A percentile compares a stretch with the other conserved stretches of the same genome.
Conservation (phyloP, 1,140 invertebrate genomes). For the Micrasema longulum region DNA sequence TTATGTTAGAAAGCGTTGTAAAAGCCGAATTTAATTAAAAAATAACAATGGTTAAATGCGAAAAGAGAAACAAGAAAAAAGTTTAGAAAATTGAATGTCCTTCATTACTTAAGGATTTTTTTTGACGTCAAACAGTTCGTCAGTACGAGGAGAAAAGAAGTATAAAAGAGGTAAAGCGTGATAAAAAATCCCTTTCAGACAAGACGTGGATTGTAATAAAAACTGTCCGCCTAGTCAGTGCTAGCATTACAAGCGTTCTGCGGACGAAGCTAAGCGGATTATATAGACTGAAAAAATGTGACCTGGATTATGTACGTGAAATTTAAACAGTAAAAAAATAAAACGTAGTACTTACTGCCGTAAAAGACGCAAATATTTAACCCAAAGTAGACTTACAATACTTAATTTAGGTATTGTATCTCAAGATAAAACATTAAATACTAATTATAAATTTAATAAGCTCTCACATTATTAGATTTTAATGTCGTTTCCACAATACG, state of each 20-base stretch:
- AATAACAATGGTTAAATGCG: too few species aligned
- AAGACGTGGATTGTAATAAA: slow-evolving; percentile 21
- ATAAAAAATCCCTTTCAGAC: slow-evolving; percentile 22
- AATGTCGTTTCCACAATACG: too few species aligned
- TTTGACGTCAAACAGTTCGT: too few species aligned
- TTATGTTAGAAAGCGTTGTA: too few species aligned
- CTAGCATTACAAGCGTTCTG: slow-evolving; percentile 26
- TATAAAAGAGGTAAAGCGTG: slow-evolving; percentile 17
- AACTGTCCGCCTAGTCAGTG: slow-evolving; percentile 17
- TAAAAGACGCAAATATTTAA: not conserved
- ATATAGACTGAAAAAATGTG: slow-evolving; percentile 16
- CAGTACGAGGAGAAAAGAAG: not conserved
- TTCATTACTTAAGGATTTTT: too few species aligned
- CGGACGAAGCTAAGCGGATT: slow-evolving; percentile 34
- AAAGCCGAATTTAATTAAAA: too few species aligned
- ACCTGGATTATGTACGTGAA: slow-evolving; percentile 22
- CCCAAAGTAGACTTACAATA: too few species aligned
- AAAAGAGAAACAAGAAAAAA: too few species aligned
- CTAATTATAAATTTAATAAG: too few species aligned
- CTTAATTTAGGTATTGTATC: not conserved
- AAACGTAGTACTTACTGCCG: not conserved
- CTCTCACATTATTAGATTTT: too few species aligned
- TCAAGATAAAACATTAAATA: not conserved
- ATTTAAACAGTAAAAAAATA: slow-evolving; percentile 10
- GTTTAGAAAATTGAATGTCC: too few species aligned